phyloP scores from a whole-genome alignment of 35 echinoderm and acorn worm species.

The Patiria miniata region DNA sequence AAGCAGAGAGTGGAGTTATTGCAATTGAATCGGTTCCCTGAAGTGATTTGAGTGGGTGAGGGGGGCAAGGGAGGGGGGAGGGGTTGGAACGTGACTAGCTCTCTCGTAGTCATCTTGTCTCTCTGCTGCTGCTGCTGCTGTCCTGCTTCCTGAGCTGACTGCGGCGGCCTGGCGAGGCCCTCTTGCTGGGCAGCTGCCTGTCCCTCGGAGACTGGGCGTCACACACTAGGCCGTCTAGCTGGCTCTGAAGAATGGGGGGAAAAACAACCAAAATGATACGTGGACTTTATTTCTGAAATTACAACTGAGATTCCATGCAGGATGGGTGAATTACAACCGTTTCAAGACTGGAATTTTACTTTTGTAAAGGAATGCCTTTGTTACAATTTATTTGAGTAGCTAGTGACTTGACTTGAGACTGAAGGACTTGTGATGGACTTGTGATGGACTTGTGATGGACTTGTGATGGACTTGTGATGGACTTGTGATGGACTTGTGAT shows the following conservation, averaged over 20 bases:
- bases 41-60: background rate
- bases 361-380: too few relatives aligned
- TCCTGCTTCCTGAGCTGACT: slow-evolving; percentile 1
- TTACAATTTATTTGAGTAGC: too few relatives aligned
- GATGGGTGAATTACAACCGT: too few relatives aligned
- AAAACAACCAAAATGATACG: background rate
- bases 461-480: too few relatives aligned
- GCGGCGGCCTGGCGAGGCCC: background rate
- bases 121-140: slow-evolving; percentile 13
- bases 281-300: background rate
- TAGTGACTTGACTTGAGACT: too few relatives aligned
- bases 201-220: background rate
- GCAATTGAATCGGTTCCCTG: background rate
- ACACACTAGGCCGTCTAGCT: slow-evolving; percentile 8
- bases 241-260: background rate
- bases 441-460: too few relatives aligned
- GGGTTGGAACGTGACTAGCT: background rate
- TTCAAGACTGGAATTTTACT: too few relatives aligned
- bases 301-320: too few relatives aligned
- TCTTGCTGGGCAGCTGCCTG: background rate
- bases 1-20: background rate
- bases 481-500: too few relatives aligned
- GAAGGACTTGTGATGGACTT: too few relatives aligned
- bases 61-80: background rate
- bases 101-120: background rate